A percentile compares a stretch with the other conserved stretches of the same genome.
Evolutionary conservation across 2,797 vertebrate genomes (phyloP).

Genomic region (Hippocampus kuda): DNA sequence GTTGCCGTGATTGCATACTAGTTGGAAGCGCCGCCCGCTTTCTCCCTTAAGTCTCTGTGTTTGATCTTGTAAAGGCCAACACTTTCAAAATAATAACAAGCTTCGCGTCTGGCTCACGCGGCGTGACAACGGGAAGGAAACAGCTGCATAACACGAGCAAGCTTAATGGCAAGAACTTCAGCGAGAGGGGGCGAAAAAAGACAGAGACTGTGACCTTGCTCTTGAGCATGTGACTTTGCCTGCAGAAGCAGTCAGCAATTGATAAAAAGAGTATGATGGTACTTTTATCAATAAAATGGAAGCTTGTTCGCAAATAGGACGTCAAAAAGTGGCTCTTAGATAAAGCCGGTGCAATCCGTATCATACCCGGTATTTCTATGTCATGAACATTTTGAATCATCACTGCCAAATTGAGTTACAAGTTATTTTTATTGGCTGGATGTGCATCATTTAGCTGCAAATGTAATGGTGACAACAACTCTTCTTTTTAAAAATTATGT

Average conservation of each 20-base stretch:
- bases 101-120: slow-evolving; percentile 37
- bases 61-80: slow-evolving; percentile 59
- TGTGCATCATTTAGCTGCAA: not conserved
- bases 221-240: slow-evolving; percentile 24
- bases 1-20: slow-evolving; percentile 46
- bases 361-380: not conserved
- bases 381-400: not conserved
- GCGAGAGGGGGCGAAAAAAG: slow-evolving; percentile 25
- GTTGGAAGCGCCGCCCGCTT: slow-evolving; percentile 46
- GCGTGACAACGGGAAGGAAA: slow-evolving; percentile 47
- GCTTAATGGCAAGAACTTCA: slow-evolving; percentile 37
- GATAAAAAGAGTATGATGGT: not conserved
- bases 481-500: not conserved
- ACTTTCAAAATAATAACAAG: slow-evolving; percentile 53
- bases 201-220: slow-evolving; percentile 21
- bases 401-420: not conserved
- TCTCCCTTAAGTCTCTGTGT: slow-evolving; percentile 47
- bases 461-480: not conserved
- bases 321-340: not conserved
- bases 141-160: slow-evolving; percentile 44
- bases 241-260: not conserved
- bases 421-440: not conserved
- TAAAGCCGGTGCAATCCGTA: not conserved
- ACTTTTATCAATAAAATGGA: not conserved
- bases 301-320: not conserved